Conservation (phyloP, 1,140 invertebrate species). For the Drosophila obscura region DNA sequence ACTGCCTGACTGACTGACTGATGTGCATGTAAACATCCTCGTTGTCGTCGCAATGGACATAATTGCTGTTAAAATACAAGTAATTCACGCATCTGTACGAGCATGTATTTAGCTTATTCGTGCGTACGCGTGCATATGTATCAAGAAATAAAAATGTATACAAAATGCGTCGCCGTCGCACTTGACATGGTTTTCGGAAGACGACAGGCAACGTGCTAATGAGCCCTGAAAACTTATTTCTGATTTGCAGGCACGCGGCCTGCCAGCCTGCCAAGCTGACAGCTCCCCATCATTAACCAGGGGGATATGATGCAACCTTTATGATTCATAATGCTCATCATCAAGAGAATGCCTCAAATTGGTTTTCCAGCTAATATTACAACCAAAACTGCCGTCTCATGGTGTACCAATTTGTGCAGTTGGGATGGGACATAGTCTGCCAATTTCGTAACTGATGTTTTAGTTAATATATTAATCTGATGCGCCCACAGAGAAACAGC, state of each 20-base stretch:
- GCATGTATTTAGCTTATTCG: neutral
- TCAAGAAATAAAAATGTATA: slow-evolving; percentile 40
- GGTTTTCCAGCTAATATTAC: slow-evolving; percentile 51
- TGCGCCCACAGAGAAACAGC: slow-evolving; percentile 36
- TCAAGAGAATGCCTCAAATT: slow-evolving; percentile 9
- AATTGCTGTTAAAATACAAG: slow-evolving; percentile 56
- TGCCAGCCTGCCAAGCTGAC: slow-evolving; percentile 9
- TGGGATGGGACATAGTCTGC: slow-evolving; percentile 6
- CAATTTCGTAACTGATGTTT: slow-evolving; percentile 57
- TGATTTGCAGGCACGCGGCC: no score
- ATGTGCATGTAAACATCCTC: slow-evolving; percentile 71
- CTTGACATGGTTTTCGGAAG: slow-evolving; percentile 68
- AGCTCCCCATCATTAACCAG: slow-evolving; percentile 42
- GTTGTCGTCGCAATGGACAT: slow-evolving; percentile 36
- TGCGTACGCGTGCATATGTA: slow-evolving; percentile 4
- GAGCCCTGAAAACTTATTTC: slow-evolving; percentile 69
- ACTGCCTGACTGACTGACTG: slow-evolving; percentile 7
- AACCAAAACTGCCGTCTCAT: slow-evolving; percentile 45
- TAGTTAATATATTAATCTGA: slow-evolving; percentile 44
- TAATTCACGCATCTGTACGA: slow-evolving; percentile 30
- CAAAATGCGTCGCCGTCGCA: slow-evolving; percentile 48
- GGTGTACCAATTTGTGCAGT: slow-evolving; percentile 43
- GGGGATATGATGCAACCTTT: slow-evolving; percentile 47
- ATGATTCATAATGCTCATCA: slow-evolving; percentile 37
- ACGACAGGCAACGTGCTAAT: slow-evolving; percentile 72